Base-by-base conservation (phyloP, 2,888 invertebrate species). In the Hypsopygia costalis region DNA sequence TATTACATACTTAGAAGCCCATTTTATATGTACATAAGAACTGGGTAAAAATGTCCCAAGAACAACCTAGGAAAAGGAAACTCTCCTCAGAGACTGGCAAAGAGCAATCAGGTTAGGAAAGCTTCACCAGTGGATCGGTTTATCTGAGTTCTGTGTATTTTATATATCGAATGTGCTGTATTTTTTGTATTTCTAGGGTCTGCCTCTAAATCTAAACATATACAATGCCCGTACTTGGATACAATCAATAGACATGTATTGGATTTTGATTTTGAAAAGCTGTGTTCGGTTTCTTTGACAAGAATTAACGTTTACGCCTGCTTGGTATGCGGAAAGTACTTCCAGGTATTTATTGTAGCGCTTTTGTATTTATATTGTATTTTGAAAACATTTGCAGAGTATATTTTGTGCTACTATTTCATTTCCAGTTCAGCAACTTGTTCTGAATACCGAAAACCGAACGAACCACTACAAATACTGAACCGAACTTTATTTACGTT, bases 281-380 rank as follows among this genome's bases (percentile, higher is more conserved):
- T 99, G 12, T 99, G 99, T 74, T 99, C 99, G 0, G 95, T 99
- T 27, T 99, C 99, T 0, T 79, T 99, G 47, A 99, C 99, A 0
- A 93, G 99, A 65, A 98, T 99, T 58, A 99, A 99, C 90, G 99
- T 99, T 22, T 99, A 99, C 77, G 99, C 99, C 5, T 99, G 99
- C 71, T 91, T 99, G 44, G 97, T 99, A 0, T 99, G 99, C 80
- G 99, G 99, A 11, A 99, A 99, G 83, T 99, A 99, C 74, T 99
- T 99, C 69, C 89, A 89, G 82, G 89, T 89, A 69, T 16, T 4
- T 63, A 46, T 38, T n/a, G n/a, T n/a, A n/a, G n/a, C n/a, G n/a
- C n/a, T n/a, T n/a, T n/a, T n/a, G n/a, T 8, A 92, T 92, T 85
- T 92, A 90, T 33, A 21, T 35, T 38, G 30, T 33, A 31, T 27